A percentile compares a stretch with the other conserved stretches of the same genome.
These are phyloP conservation scores for Abrostola tripartita DNA, from an alignment of 2,888 invertebrate species.

Conservation along the genomic window DNA sequence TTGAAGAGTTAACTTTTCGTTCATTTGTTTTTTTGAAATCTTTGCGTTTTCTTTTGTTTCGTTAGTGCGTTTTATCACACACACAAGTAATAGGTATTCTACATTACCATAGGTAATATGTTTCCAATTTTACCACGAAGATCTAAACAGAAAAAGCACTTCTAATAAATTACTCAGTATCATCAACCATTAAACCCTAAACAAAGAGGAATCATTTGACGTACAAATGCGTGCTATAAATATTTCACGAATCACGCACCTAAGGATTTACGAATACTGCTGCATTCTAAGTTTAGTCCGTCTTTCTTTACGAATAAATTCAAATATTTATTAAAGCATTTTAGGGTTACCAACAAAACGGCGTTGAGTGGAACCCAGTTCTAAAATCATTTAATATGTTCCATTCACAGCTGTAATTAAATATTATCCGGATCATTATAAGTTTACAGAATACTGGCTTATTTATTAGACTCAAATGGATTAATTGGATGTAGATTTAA, in stretches of 20 bases:
- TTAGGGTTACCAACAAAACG: background rate
- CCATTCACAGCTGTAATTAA: no score
- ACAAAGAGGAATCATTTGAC: conserved; percentile 43
- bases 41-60: no score
- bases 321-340: conserved; percentile 21
- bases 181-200: conserved; percentile 13
- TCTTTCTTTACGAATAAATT: conserved; percentile 33
- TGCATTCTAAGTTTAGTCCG: conserved; percentile 16
- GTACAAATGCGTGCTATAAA: conserved; percentile 37
- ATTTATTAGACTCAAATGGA: no score
- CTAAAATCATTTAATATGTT: no score
- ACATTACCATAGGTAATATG: background rate
- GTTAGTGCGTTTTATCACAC: no score
- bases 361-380: no score
- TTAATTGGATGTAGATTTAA: no score
- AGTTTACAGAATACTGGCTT: no score
- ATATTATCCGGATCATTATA: no score
- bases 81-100: no score
- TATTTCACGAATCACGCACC: conserved; percentile 40
- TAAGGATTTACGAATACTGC: conserved; percentile 34
- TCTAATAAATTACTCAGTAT: conserved; percentile 11
- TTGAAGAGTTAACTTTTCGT: no score
- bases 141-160: conserved; percentile 7
- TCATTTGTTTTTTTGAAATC: no score
- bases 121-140: conserved; percentile 14